Percentiles rank a stretch among this genome's conserved stretches.
Evolutionary conservation across 1,140 invertebrate species (phyloP).

Genomic region (Diorhabda sublineata): DNA sequence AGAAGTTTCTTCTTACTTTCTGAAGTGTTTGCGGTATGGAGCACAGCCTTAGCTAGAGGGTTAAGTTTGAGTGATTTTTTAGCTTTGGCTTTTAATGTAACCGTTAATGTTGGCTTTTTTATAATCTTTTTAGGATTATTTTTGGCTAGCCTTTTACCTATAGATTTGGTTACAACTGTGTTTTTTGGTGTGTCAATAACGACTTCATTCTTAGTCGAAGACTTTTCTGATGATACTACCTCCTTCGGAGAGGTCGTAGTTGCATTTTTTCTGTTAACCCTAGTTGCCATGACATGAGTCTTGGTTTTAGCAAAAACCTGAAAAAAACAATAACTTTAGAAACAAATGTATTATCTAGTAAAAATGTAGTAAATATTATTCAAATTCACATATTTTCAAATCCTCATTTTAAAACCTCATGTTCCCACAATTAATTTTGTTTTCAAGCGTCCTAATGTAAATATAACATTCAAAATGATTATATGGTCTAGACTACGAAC

Average conservation of each 20-base stretch:
- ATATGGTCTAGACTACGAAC: too few species aligned
- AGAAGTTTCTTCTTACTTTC: constrained; percentile 38
- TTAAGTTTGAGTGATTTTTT: constrained; percentile 35
- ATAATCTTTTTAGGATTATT: constrained; percentile 29
- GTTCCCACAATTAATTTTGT: too few species aligned
- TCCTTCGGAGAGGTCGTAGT: constrained; percentile 20
- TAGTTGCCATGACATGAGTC: constrained; percentile 46
- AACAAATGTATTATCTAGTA: too few species aligned
- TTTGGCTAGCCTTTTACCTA: constrained; percentile 29
- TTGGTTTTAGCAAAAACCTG: constrained; percentile 7
- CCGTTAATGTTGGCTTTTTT: constrained; percentile 26
- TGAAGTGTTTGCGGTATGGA: constrained; percentile 36
- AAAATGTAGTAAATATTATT: too few species aligned
- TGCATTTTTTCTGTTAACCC: constrained; percentile 42
- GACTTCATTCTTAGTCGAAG: constrained; percentile 20
- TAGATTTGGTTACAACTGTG: constrained; percentile 15
- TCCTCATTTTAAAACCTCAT: too few species aligned
- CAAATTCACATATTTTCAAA: too few species aligned
- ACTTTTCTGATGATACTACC: constrained; percentile 24
- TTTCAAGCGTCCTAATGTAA: too few species aligned
- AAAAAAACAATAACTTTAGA: not conserved
- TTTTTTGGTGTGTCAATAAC: not conserved
- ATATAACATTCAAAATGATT: too few species aligned
- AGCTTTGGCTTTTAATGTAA: constrained; percentile 39
- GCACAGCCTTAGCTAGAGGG: constrained; percentile 34